Base-by-base conservation (phyloP, 1,140 invertebrate genomes). In the Cydia amplana region DNA sequence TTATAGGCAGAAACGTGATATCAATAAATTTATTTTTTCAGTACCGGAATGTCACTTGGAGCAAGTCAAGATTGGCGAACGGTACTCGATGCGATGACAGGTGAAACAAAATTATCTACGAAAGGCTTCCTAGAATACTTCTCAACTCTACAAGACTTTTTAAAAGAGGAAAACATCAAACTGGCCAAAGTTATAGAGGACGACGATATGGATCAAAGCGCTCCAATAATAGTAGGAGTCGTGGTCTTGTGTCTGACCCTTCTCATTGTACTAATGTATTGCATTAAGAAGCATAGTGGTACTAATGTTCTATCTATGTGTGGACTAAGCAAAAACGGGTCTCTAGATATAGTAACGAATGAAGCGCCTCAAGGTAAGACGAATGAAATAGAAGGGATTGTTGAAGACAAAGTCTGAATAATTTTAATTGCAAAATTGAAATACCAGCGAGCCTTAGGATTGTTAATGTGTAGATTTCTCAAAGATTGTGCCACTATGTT, bases 51-150 rank as follows among this genome's bases (percentile, higher is more conserved):
- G 85, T 85, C 92, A 28, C 83, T 95, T 10, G 96, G 96, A 0
- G 91, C 92, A 0, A 95, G 95, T 51, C 89, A 93, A 83, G 94
- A 94, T 20, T 96, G 95, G 95, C 91, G 92, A 28, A 94, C 94
- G 46, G 94, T 94, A 0, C 87, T 96, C 74, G 78, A 94, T 75
- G 85, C 91, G 12, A 93, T 96, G 51, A 96, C 95, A 1, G 94
- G 94, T 14, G 90, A 93, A 79, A 89, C 79, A 14, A 87, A 94
- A 74, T 86, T 96, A 74, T 94, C 94, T 73, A 93, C 90, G 5
- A 75, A 84, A 49, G 89, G 93, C 2, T 83, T 94, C 2, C 74
- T 94, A n/a, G 87, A 93, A 74, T 94, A 93, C 73, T 94, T 94
- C 73, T 77, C 87, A 60, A 80, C 84, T 2, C 84, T 93, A 1